Base-by-base conservation (phyloP, 2,113 vertebrate genomes). In the Xiphophorus hellerii region DNA sequence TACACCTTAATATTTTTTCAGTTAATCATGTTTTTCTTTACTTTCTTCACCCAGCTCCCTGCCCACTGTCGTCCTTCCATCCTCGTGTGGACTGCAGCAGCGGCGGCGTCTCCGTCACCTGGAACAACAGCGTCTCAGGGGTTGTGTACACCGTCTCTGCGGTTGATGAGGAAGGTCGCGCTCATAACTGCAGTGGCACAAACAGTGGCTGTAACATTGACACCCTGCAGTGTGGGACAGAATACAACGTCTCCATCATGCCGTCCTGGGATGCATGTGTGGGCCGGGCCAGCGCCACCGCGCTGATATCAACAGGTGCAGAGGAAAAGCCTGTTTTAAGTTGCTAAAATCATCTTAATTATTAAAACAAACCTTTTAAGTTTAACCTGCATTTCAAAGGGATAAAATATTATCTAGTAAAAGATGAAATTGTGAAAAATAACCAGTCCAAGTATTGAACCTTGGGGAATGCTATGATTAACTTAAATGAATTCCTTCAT, bases 201-300 rank as follows among this genome's bases (percentile, higher is more conserved):
- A 22, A 20, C 60, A 58, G 42, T 0, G 69, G 78, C 73, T 95
- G 95, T 62, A 31, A 78, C 42, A 77, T 95, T 5, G 67, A 2
- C 66, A 58, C 14, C 1, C 85, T 95, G 62, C 48, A 73, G 30
- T 95, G 95, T 31, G 94, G 93, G 0, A 86, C 14, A 0, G 60
- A 77, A 60, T 95, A 95, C 88, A 92, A 82, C 25, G 29, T 95
- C 71, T 91, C 88, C 54, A 80, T 94, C 80, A 89, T 87, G 7
- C 91, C 93, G 0, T 87, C 86, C 29, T 86, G 69, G 29, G 51
- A 84, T 0, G 80, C 72, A 25, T 95, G 93, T 74, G 83, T 84
- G n/a, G 94, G 94, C n/a, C 84, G 44, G 60, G 64, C 82, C 75
- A 92, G 89, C 64, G 29, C 82, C 2, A 66, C 70, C 17, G 10